phyloP scores from a whole-genome alignment of 2,888 invertebrate species.

The Lordiphosa andalusiaca region DNA sequence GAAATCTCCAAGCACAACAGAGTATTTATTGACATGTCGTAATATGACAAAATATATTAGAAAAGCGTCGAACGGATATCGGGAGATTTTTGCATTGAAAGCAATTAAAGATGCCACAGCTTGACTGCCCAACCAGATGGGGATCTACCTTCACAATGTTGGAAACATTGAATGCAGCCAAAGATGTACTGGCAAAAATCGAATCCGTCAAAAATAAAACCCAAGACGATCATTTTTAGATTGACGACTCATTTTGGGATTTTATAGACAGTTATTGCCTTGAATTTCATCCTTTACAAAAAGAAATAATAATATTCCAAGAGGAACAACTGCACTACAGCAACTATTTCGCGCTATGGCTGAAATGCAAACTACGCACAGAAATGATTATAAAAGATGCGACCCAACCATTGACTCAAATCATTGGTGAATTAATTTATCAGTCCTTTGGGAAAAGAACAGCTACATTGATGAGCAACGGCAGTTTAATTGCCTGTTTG shows the following conservation, averaged over 20 bases:
- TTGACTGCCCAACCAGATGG: conserved; percentile 32
- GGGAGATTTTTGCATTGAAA: conserved; percentile 12
- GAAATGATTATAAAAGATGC: conserved; percentile 18
- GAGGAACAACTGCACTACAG: conserved; percentile 11
- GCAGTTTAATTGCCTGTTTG: conserved; percentile 18
- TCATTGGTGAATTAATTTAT: conserved; percentile 12
- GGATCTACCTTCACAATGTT: conserved; percentile 2
- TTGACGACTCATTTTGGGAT: conserved; percentile 13
- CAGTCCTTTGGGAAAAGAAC: conserved; percentile 13
- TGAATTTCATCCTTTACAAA: conserved; percentile 17
- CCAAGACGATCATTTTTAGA: conserved; percentile 10
- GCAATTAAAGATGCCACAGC: conserved; percentile 5
- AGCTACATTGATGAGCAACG: conserved; percentile 17
- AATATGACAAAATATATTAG: conserved; percentile 24
- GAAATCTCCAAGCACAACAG: conserved; percentile 16
- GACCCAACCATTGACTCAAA: conserved; percentile 8
- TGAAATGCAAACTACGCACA: too few species aligned
- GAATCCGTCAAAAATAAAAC: conserved; percentile 4
- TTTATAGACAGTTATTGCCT: conserved; percentile 14
- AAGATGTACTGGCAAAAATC: neutral
- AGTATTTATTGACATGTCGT: conserved; percentile 20
- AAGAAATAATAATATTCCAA: conserved; percentile 9
- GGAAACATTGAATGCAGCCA: neutral
- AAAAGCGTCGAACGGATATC: conserved; percentile 17
- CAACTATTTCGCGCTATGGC: conserved; percentile 9